Evolutionary conservation across 2,797 vertebrate genomes (phyloP), one percentile per base, ranked within the genome.

Genomic region (Natrix natrix): DNA sequence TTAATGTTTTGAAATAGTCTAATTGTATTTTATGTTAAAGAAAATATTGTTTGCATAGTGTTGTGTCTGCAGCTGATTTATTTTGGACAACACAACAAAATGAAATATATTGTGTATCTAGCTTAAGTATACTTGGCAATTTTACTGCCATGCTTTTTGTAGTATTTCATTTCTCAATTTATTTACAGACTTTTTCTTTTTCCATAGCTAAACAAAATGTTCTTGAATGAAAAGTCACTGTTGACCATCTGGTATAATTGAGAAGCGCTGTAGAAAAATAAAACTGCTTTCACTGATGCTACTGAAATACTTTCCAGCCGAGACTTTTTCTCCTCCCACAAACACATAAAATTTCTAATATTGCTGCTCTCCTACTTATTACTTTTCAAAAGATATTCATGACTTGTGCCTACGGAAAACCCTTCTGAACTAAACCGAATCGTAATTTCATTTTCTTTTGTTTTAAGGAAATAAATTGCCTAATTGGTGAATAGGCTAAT

Each of bases 171-270:
- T 69, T 86, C 69, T 54, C 26, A n/a, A 7, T 43, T 61, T 66
- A 57, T 17, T 56, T 2, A 1, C 3, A 90, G 17, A 91, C 26
- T 78, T 91, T 24, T 1, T 1, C 16, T 24, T 93, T 88, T 48
- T 20, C 48, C 87, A 83, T 66, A 8, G 94, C 86, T 91, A 90
- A 87, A 91, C 91, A 93, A 92, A 61, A 88, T 48, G 16, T 78
- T 32, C 43, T 92, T 93, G 28, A 94, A 92, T 93, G n/a, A 94
- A 94, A 87, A 43, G 3, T 90, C 89, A 90, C 48, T 3, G 93
- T 88, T 63, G 55, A 55, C 90, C 59, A 91, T 17, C 28, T 88
- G 61, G 26, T 5, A 56, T 1, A 54, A 93, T 11, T 59, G 7
- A 87, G 90, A 92, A 86, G 4, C 66, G 48, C 60, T 94, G 43